These are phyloP conservation scores for Phragmatobia fuliginosa DNA, from an alignment of 2,888 invertebrate species.

Conservation along the genomic window DNA sequence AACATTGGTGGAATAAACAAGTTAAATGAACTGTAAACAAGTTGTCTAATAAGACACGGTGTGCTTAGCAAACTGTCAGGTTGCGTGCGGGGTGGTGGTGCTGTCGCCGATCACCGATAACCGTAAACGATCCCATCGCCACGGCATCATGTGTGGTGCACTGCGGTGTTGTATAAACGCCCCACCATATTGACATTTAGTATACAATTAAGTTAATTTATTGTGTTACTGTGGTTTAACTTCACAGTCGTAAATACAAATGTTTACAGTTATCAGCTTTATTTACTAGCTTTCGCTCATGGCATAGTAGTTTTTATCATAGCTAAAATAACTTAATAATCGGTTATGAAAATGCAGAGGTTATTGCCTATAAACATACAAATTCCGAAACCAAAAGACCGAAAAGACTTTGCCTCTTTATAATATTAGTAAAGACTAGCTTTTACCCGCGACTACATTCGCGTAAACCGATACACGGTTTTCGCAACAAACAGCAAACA, in stretches of 20 bases:
- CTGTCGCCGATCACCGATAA: conserved; percentile 44
- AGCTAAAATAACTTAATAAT: too few species aligned
- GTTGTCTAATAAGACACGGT: background rate
- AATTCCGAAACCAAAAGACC: too few species aligned
- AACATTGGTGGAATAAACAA: background rate
- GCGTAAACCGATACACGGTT: too few species aligned
- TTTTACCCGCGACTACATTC: too few species aligned
- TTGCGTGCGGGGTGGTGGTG: conserved; percentile 32
- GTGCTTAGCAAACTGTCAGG: conserved; percentile 29
- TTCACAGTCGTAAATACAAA: background rate
- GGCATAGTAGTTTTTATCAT: too few species aligned
- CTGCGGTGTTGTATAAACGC: conserved; percentile 21
- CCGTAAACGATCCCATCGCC: conserved; percentile 36
- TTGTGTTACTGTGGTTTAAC: background rate
- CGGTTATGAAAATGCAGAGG: too few species aligned
- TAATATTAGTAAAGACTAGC: too few species aligned
- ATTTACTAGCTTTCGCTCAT: too few species aligned
- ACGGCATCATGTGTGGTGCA: conserved; percentile 35
- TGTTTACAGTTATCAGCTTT: too few species aligned
- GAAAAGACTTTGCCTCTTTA: too few species aligned
- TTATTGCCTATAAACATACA: too few species aligned
- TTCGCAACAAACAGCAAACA: too few species aligned
- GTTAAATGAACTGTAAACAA: background rate
- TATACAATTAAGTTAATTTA: background rate
- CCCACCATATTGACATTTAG: background rate